These are phyloP conservation scores for Aptenodytes patagonicus DNA, from an alignment of 2,113 vertebrate genomes.

Conservation along the genomic window DNA sequence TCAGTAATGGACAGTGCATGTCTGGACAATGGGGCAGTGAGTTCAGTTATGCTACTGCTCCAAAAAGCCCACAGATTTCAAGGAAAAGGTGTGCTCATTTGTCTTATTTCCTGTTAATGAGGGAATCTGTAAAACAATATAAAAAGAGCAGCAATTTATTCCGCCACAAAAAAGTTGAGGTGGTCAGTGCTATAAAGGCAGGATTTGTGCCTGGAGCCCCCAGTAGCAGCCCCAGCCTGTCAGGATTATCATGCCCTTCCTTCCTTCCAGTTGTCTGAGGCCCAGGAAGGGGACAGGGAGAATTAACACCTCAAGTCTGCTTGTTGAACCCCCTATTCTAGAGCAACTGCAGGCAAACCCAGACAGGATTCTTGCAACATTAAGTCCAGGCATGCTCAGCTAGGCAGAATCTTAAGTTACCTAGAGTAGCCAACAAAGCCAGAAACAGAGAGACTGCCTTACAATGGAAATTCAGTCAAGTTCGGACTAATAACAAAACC, in stretches of 20 bases:
- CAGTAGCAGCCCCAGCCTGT: fast-evolving
- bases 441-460: too few species aligned
- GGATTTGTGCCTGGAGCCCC: too few species aligned
- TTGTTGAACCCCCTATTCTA: background rate
- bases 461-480: background rate
- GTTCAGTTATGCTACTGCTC: too few species aligned
- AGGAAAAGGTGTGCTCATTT: background rate
- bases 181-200: background rate
- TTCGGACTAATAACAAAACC: background rate
- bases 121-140: background rate
- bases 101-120: background rate
- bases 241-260: too few species aligned
- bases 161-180: too few species aligned
- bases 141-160: background rate
- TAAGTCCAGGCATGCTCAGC: too few species aligned
- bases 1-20: too few species aligned
- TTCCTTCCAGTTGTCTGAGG: background rate
- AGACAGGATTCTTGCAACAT: background rate
- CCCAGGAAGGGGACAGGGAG: background rate
- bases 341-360: background rate
- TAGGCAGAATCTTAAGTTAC: too few species aligned
- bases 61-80: fast-evolving
- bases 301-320: fast-evolving
- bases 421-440: fast-evolving
- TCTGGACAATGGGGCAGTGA: too few species aligned